Evolutionary conservation across 2,113 vertebrate genomes (phyloP), one percentile per base, ranked within the genome.

Genomic region (Clarias magur): DNA sequence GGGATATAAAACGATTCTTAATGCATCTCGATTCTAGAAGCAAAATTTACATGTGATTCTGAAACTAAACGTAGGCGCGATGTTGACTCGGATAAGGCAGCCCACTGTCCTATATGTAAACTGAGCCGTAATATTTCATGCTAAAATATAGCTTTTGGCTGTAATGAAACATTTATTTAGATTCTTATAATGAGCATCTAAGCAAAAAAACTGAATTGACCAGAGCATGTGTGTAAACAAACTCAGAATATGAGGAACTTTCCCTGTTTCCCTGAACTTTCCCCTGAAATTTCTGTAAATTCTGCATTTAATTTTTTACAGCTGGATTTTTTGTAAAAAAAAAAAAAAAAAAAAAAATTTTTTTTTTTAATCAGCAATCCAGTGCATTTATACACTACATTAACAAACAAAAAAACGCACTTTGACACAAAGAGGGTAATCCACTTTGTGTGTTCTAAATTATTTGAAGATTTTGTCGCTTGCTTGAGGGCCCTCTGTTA

Each of bases 1-100:
- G 34, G 23, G n/a, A 54, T n/a, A 21, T 30, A 10, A 59, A 34
- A 80, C 34, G 27, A 13, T 60, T 80, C 79, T 60, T 34, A 30
- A 80, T 80, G 79, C 79, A 80, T 57, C 54, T 80, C 75, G 53
- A 79, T 79, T 79, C 57, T 59, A 80, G 8, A 75, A 53, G n/a
- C 10, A 5, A 25, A 42, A 34, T 17, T 42, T 38, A 23, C 19
- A 21, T 0, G 3, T 12, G 21, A n/a, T 54, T 76, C 48, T n/a
- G 30, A 34, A 34, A 6, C 34, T 38, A 16, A 19, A 65, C 3
- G 16, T 25, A 10, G 21, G 3, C 1, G 13, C 16, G 62, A n/a
- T 65, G 27, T 67, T 4, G 4, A 15, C 65, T 27, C n/a, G 4
- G 3, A 3, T 1, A 13, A 63, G 23, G 10, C 9, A 15, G 13